Base-by-base conservation (phyloP, 30 jellyfish, hydroid and myxozoan species). In the Hydra vulgaris region DNA sequence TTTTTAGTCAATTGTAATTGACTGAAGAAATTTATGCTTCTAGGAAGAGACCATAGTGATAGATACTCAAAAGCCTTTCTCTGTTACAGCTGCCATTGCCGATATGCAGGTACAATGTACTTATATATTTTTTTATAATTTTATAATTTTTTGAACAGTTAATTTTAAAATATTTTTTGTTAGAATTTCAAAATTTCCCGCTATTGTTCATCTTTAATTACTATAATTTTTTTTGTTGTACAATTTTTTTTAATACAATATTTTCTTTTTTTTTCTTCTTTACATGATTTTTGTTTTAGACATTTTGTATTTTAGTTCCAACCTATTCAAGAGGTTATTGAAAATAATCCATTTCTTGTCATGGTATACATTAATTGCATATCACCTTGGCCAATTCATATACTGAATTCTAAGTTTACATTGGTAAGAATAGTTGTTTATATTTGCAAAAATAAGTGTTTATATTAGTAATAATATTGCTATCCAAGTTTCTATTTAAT, bases 311-410 rank as follows among this genome's bases (percentile, higher is more conserved):
- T 75, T 53, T 61, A 90, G 97, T 82, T 85, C 27, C 87, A 85
- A 70, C 77, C 77, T 76, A 70, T 85, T 53, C 90, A 86, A 27
- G 81, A 85, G 61, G 75, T 90, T 68, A 82, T 82, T 68, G 87
- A 93, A 23, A 74, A 70, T 54, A 95, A 84, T 77, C 94, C 97
- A 21, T 90, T 90, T 27, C 72, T 86, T 23, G 23, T 86, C 19
- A 69, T 79, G 77, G 77, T 87, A 68, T 82, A 76, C 25, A 80
- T 91, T 27, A 82, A 86, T 18, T 81, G 92, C 67, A 85, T 94
- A 74, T 88, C 97, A 20, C 88, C 87, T 26, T 86, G 96, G 96
- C 97, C 97, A 18, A 85, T 91, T 73, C 21, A 84, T 8, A 83
- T 91, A 76, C 54, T 70, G 21, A 74, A 88, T 19, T 82, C 95